Evolutionary conservation across 1,140 invertebrate genomes (phyloP).

Genomic region (Orchestia grillus): DNA sequence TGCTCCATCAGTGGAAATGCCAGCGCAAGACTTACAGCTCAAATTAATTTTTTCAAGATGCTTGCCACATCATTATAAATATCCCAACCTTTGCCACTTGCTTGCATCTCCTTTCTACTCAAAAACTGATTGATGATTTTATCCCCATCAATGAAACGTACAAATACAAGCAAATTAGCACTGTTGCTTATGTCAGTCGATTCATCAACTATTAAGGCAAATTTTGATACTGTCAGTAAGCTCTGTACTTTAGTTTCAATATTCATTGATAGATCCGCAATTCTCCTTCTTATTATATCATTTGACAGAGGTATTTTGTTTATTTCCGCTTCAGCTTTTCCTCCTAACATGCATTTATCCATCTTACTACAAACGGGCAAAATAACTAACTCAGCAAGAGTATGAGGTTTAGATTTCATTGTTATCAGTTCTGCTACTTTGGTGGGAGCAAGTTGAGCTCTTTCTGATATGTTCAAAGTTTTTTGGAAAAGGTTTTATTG

Average conservation of each 20-base stretch:
- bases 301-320: not conserved
- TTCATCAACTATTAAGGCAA: not conserved
- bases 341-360: not conserved
- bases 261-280: not conserved
- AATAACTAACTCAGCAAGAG: not conserved
- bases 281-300: not conserved
- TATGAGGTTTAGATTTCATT: conserved; percentile 1
- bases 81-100: not conserved
- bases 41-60: not conserved
- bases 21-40: not conserved
- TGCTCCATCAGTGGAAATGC: not conserved
- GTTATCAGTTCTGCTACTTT: not conserved
- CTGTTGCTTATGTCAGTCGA: not conserved
- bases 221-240: not conserved
- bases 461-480: not conserved
- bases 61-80: not conserved
- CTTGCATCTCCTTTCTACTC: not conserved
- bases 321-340: not conserved
- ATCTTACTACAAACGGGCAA: not conserved
- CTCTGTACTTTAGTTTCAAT: not conserved
- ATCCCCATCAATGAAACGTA: not conserved
- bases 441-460: not conserved
- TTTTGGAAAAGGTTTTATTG: not conserved
- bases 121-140: not conserved
- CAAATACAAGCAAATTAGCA: not conserved